Evolutionary conservation across 2,797 vertebrate genomes (phyloP), one percentile per base, ranked within the genome.

Genomic region (Silurus aristotelis): DNA sequence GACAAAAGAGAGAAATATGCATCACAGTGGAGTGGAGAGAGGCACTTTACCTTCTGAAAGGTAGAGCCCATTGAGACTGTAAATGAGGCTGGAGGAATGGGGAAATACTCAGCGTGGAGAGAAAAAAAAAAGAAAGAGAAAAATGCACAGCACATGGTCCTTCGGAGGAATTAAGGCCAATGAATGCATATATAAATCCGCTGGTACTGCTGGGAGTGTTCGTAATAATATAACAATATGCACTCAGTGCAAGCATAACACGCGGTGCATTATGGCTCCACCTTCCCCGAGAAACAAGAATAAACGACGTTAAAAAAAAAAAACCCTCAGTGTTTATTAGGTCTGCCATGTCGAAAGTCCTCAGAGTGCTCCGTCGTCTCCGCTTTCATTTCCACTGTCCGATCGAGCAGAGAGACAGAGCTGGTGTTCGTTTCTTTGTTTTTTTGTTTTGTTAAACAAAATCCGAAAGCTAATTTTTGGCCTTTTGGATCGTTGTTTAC

Each of bases 1-100:
- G 87, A 93, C 89, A 94, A 94, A 93, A 90, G 86, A 88, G 83
- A 80, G 87, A 84, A 91, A 91, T 87, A 88, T 91, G 89, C 87
- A 86, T 88, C 70, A 90, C 83, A 83, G 87, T 86, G 84, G 87
- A 86, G 87, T 87, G 87, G 85, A 86, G 86, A 89, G 87, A 88
- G 89, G 84, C 89, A 89, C 89, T 89, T 88, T 89, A 84, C 87
- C 87, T 89, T 87, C 87, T 89, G 87, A 89, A 89, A 89, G 87
- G 87, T 87, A 88, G 79, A 88, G 86, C 85, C 87, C 86, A 89
- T 89, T 88, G 87, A 89, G 89, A 89, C 84, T 88, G 86, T 87
- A 89, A 89, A 89, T 89, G 88, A 89, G 87, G 79, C 84, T 88
- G 85, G 66, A 89, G 89, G 80, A 87, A 89, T 55, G 64, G 84